Evolutionary conservation across 2,113 vertebrate genomes (phyloP).

Genomic region (Galemys pyrenaicus): DNA sequence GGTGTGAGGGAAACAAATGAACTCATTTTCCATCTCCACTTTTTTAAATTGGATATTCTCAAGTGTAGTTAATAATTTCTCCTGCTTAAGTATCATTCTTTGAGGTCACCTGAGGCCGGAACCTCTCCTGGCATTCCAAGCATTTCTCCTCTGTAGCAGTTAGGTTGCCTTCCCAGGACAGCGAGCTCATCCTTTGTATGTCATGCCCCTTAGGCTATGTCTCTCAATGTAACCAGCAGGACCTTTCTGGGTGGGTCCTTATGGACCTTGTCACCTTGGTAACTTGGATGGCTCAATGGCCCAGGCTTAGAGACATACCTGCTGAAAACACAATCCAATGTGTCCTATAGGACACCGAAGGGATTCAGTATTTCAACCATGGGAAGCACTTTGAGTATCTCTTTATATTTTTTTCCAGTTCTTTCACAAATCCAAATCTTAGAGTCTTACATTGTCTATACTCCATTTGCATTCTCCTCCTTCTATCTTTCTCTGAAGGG

Average conservation of each 20-base stretch:
- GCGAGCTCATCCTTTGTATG: background rate
- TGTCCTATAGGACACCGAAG: background rate
- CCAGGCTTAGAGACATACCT: background rate
- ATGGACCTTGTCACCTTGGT: background rate
- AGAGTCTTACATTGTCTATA: background rate
- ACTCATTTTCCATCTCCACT: background rate
- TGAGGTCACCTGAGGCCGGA: background rate
- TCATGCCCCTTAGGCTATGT: rapidly evolving
- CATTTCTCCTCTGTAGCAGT: background rate
- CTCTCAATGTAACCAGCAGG: background rate
- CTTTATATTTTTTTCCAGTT: background rate
- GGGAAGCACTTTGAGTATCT: background rate
- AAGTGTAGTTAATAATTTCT: background rate
- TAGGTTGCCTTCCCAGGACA: background rate
- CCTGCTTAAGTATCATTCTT: background rate
- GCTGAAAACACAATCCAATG: background rate
- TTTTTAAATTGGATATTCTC: background rate
- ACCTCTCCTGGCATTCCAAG: background rate
- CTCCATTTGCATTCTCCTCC: no score
- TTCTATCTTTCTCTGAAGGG: no score
- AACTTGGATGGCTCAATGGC: background rate
- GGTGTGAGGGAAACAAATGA: background rate
- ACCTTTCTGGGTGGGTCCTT: background rate
- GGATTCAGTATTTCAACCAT: background rate
- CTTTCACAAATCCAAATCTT: no score